These are phyloP conservation scores for Lottia gigantea DNA, from an alignment of 2,888 invertebrate species.

Conservation along the genomic window DNA sequence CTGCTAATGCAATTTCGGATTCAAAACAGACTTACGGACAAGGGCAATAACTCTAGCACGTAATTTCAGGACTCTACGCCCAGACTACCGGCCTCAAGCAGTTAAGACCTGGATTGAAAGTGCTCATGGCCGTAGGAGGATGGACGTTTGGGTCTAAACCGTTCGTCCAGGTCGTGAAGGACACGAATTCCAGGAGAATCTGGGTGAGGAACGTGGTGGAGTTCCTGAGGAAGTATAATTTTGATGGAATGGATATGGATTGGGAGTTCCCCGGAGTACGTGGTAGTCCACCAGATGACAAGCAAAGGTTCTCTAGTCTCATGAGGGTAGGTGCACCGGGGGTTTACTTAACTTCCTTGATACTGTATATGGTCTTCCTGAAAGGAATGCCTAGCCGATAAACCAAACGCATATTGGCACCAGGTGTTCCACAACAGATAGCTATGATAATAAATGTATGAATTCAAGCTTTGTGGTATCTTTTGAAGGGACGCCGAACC, in stretches of 20 bases:
- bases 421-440: too few relatives aligned
- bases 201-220: conserved; percentile 24
- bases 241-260: conserved; percentile 88
- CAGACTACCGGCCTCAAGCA: conserved; percentile 63
- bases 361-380: too few relatives aligned
- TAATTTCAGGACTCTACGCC: conserved; percentile 26
- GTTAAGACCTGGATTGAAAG: conserved; percentile 39
- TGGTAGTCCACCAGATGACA: conserved; percentile 57
- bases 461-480: too few relatives aligned
- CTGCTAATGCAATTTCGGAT: too few relatives aligned
- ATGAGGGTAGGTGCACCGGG: conserved; percentile 38
- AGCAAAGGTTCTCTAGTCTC: conserved; percentile 46
- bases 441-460: too few relatives aligned
- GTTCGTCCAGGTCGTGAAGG: conserved; percentile 27
- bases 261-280: conserved; percentile 85
- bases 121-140: conserved; percentile 50
- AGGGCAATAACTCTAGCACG: neutral
- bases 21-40: too few relatives aligned
- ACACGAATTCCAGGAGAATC: conserved; percentile 1
- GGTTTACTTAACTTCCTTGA: too few relatives aligned
- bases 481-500: too few relatives aligned
- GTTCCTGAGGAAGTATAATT: conserved; percentile 71
- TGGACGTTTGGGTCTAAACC: conserved; percentile 58
- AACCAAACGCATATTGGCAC: too few relatives aligned
- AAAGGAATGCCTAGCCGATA: too few relatives aligned